Evolutionary conservation across 2,113 vertebrate species (phyloP), one percentile per base, ranked within the genome.

Genomic region (Ochotona curzoniae): DNA sequence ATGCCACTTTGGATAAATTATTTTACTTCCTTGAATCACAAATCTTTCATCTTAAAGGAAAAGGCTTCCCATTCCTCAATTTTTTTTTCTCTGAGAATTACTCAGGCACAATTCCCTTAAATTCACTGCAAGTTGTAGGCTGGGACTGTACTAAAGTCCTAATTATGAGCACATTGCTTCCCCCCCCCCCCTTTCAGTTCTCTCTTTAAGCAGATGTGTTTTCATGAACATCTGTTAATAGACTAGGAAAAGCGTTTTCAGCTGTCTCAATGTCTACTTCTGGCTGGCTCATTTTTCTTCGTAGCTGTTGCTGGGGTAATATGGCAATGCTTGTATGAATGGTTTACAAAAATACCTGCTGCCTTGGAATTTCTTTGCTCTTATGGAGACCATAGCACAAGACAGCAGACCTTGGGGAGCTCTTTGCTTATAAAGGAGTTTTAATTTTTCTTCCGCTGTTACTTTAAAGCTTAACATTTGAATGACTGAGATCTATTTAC

Each of bases 391-490:
- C 18, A 26, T 6, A 61, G 23, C 14, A 28, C 74, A 54, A 85
- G 18, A 57, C 11, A 60, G 28, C 5, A 88, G 74, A 82, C 12
- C 9, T 17, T 3, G 57, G 85, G 5, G 26, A 15, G 8, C 9
- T 64, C 61, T 75, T 15, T 74, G n/a, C 66, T 79, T 76, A 60
- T 38, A 61, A 87, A 87, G 4, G 51, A 35, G 18, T 64, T 90
- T 87, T 83, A 7, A 80, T 70, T 78, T 66, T 83, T 87, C 44
- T 82, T 86, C 21, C 92, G 69, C n/a, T 80, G 30, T 44, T 38
- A 67, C 66, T 66, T 94, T 84, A 86, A 96, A 91, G 44, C 20
- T 74, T 80, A 87, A 44, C 32, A 64, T 90, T 82, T 63, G 26
- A 93, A 92, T 87, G 63, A 38, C 47, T 60, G 66, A 83, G 86